These are phyloP conservation scores for Patella depressa DNA, from an alignment of 2,888 invertebrate genomes.

Conservation along the genomic window DNA sequence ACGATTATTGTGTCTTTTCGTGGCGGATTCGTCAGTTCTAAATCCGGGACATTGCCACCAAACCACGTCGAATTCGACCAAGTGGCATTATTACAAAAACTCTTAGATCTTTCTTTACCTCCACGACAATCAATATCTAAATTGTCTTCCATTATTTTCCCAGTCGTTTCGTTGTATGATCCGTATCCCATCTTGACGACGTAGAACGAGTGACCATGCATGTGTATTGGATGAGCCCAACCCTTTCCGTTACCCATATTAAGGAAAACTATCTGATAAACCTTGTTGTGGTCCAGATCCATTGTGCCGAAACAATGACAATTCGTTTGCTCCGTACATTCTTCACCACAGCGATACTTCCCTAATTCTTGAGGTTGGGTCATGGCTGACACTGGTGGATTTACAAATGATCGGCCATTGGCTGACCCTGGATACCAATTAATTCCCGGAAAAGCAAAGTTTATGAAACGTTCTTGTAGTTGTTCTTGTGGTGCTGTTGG, in stretches of 20 bases:
- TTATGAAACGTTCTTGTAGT: constrained; percentile 57
- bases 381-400: constrained; percentile 46
- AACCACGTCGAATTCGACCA: constrained; percentile 56
- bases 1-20: constrained; percentile 65
- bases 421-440: constrained; percentile 47
- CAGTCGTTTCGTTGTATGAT: constrained; percentile 32
- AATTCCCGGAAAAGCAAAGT: constrained; percentile 60
- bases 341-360: constrained; percentile 38
- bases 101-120: constrained; percentile 15
- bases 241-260: constrained; percentile 54
- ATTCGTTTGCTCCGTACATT: constrained; percentile 43
- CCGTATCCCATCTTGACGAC: constrained; percentile 55
- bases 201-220: constrained; percentile 63
- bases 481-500: constrained; percentile 26
- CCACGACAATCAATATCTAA: constrained; percentile 24
- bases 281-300: constrained; percentile 44
- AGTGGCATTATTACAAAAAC: constrained; percentile 56
- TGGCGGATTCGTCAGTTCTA: constrained; percentile 53
- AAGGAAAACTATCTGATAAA: constrained; percentile 53
- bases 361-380: constrained; percentile 48
- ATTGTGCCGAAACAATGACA: constrained; percentile 53
- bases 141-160: constrained; percentile 9
- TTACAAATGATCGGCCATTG: constrained; percentile 48
- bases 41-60: constrained; percentile 49
- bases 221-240: constrained; percentile 58